Evolutionary conservation across 2,113 vertebrate species (phyloP).

Genomic region (Gopherus flavomarginatus): DNA sequence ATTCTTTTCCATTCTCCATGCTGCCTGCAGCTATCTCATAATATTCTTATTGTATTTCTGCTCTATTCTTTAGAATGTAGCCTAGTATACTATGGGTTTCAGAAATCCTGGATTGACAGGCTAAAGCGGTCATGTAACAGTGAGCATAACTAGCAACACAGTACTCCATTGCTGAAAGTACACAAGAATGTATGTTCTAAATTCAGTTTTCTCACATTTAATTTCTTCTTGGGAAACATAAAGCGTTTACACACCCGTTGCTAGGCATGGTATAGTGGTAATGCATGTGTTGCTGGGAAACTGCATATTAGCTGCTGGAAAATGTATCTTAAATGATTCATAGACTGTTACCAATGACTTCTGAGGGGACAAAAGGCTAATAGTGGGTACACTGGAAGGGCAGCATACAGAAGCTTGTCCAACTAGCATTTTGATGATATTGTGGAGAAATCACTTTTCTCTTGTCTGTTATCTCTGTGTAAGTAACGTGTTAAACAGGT

Average conservation of each 20-base stretch:
- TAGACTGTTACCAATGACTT: neutral
- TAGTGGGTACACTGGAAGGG: neutral
- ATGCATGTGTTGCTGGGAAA: neutral
- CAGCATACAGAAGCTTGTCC: neutral
- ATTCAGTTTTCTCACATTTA: neutral
- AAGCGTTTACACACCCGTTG: neutral
- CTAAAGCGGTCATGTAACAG: neutral
- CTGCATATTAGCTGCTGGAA: neutral
- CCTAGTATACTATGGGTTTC: neutral
- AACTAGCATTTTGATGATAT: rapidly evolving
- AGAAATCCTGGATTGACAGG: neutral
- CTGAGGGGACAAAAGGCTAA: neutral
- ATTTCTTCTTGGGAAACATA: neutral
- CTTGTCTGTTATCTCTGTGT: rapidly evolving
- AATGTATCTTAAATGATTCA: neutral
- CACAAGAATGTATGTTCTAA: neutral
- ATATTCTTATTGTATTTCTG: neutral
- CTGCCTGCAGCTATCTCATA: neutral
- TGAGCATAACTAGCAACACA: neutral
- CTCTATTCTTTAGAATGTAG: neutral
- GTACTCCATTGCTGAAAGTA: neutral
- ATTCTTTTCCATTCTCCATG: neutral
- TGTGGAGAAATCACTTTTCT: neutral
- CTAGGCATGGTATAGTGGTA: neutral
- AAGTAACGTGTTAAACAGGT: neutral